Base-by-base conservation (phyloP, 2,113 vertebrate genomes). In the Datnioides undecimradiatus region DNA sequence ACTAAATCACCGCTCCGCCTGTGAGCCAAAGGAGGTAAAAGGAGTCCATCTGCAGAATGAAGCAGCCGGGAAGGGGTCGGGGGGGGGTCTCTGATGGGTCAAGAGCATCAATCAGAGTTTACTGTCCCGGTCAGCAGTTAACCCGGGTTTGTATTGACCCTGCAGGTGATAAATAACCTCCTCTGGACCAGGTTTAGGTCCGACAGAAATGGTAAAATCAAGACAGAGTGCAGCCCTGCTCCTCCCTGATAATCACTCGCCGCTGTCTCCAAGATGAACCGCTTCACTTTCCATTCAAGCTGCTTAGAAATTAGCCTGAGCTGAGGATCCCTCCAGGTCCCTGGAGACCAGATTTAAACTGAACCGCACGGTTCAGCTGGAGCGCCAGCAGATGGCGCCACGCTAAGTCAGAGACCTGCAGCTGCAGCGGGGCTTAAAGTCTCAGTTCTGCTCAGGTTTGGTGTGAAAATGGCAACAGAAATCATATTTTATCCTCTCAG, bases 91-190 rank as follows among this genome's bases (percentile, higher is more conserved):
- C 40, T 57, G 76, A 79, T 60, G 82, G 83, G 51, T 88, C 72
- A 70, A 3, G 43, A 67, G 63, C 90, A 90, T 92, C 75, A 78
- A 79, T 93, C 86, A 86, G 67, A 49, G 48, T 89, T 88, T 79
- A 82, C 88, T 81, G 83, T 80, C 83, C 71, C 33, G 74, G 74
- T 92, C 91, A 92, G 91, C 84, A 84, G 75, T 85, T 87, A 90
- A 82, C 83, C 80, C 52, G 57, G 27, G 80, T 74, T 49, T 38
- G 65, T 84, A 92, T 90, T 77, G 92, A 93, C 80, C 57, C 16
- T 14, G 19, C 69, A 40, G 81, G 58, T 86, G 81, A 90, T 93
- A 85, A 93, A 94, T 86, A 83, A 85, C 58, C 60, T 63, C 36
- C 1, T 10, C 0, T n/a, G 62, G 43, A 73, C 54, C 11, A 51